Base-by-base conservation (phyloP, 2,888 invertebrate genomes). In the Orthosia gracilis region DNA sequence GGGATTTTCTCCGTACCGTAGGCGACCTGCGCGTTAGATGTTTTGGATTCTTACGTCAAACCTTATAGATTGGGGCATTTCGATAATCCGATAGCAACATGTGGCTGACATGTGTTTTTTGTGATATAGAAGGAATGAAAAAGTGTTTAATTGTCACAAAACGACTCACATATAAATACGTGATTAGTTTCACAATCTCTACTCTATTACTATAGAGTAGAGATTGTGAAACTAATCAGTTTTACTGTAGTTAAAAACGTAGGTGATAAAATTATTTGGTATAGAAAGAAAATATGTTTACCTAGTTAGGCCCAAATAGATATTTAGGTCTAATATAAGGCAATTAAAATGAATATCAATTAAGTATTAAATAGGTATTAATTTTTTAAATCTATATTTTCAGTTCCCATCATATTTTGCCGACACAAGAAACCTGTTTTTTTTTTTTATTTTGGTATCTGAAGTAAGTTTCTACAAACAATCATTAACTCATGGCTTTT, bases 1-100 rank as follows among this genome's bases (percentile, higher is more conserved):
- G 75, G 76, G 15, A 50, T 73, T 85, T 90, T 89, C 88, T 79
- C 52, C 66, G 86, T 85, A 89, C 45, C 12, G 58, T 3, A 17
- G 26, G 17, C 54, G 80, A 80, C 76, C 79, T 86, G 78, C 82
- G 83, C 87, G 15, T 55, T 76, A n/a, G 21, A 64, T 40, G 50
- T 65, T 68, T 59, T 17, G 62, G 55, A 64, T 73, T 62, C 18
- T 21, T 68, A 58, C 75, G 58, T 58, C 58, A 74, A 52, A 18
- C 13, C 21, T 47, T 66, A 65, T 61, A 40, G 57, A 61, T 73
- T 68, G 52, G 17, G n/a, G 47, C 23, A 31, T 62, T 58, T 23
- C 23, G 31, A 55, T 45, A 52, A 54, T 58, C 62, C 54, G 4
- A 54, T 23, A 45, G 54, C 49, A 52, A 66, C 17, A 57, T 12